Conservation (phyloP, 1,140 invertebrate genomes). For the Drosophila seguyi region DNA sequence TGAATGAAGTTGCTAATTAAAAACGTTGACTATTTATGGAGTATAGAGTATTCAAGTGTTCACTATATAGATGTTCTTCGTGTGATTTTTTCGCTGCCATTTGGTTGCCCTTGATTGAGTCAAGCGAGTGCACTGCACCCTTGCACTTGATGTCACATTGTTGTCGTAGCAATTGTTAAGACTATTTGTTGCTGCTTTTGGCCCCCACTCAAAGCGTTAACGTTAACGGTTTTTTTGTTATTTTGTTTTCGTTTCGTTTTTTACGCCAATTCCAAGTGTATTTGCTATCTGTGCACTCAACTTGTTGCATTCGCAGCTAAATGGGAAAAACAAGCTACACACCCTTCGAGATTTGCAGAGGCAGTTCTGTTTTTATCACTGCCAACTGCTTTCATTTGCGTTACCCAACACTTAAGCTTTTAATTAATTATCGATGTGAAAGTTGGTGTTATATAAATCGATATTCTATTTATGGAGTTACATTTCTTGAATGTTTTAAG, state of each 20-base stretch:
- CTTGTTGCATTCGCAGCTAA: constrained; percentile 71
- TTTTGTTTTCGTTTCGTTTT: constrained; percentile 44
- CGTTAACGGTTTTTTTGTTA: constrained; percentile 27
- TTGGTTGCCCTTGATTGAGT: constrained; percentile 27
- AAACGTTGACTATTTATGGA: not conserved
- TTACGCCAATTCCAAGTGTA: constrained; percentile 59
- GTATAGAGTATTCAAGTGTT: constrained; percentile 3
- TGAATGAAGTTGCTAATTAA: not conserved
- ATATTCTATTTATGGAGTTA: too few species aligned
- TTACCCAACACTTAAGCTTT: too few species aligned
- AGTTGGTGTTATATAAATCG: too few species aligned
- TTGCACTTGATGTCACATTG: constrained; percentile 29
- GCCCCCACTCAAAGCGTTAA: constrained; percentile 51
- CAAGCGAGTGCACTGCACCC: constrained; percentile 30
- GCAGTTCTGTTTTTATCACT: not conserved
- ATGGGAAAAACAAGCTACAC: constrained; percentile 25
- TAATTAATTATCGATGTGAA: too few species aligned
- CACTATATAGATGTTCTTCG: not conserved
- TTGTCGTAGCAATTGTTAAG: constrained; percentile 27
- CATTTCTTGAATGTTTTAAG: too few species aligned
- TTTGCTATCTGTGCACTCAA: constrained; percentile 60
- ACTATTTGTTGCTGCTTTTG: constrained; percentile 56
- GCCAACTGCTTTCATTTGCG: too few species aligned
- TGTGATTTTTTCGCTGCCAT: constrained; percentile 4
- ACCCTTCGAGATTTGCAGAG: not conserved